A percentile compares a stretch with the other conserved stretches of the same genome.
Conservation (phyloP, 2,797 vertebrate species). For the Coracias cyanogaster region DNA sequence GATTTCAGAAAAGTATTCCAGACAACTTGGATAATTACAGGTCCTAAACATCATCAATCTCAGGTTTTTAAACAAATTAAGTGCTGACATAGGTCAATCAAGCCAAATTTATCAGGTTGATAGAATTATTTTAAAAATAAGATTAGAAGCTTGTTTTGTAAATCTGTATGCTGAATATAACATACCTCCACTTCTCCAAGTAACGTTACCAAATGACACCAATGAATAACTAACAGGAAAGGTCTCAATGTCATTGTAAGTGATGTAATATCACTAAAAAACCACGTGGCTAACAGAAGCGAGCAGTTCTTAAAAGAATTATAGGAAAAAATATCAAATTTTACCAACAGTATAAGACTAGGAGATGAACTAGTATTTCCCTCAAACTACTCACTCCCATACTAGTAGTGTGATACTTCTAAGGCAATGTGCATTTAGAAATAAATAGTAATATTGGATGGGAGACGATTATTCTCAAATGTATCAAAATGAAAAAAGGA, state of each 20-base stretch:
- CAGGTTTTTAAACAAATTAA: background rate
- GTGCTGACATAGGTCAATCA: background rate
- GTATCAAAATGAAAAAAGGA: background rate
- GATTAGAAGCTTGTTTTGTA: background rate
- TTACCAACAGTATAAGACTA: background rate
- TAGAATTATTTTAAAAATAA: background rate
- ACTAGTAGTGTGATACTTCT: background rate
- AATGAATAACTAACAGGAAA: background rate
- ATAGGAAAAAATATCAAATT: background rate
- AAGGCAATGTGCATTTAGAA: background rate
- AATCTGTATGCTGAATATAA: background rate
- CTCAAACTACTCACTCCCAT: background rate
- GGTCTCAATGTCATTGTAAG: background rate
- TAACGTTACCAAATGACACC: background rate
- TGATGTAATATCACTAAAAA: background rate
- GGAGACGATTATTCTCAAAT: background rate
- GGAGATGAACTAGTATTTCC: background rate
- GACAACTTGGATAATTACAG: background rate
- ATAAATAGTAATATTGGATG: background rate
- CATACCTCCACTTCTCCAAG: background rate
- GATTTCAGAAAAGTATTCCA: background rate
- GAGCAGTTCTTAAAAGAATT: background rate
- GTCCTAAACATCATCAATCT: background rate
- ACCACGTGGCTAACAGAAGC: background rate
- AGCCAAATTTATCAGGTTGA: background rate